Evolutionary conservation across 2,113 vertebrate species (phyloP).

Genomic region (Epinephelus moara): DNA sequence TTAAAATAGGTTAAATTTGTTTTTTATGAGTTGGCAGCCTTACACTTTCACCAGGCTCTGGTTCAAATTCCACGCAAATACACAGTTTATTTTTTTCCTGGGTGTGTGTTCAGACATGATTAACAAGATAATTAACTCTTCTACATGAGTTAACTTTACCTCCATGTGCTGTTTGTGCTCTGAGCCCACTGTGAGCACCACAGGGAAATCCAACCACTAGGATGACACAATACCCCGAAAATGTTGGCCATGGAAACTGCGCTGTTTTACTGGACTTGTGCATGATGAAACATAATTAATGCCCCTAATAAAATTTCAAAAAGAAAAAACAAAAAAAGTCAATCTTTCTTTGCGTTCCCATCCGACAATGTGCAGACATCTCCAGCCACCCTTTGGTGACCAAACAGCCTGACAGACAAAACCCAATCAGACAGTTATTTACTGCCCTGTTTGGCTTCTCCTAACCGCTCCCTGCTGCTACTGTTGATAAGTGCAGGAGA

Average conservation of each 20-base stretch:
- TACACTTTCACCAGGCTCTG: not conserved
- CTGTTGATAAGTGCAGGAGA: slow-evolving; percentile 37
- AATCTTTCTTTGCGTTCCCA: not conserved
- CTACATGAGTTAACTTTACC: slow-evolving; percentile 24
- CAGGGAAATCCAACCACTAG: slow-evolving; percentile 11
- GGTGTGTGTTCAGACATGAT: slow-evolving; percentile 11
- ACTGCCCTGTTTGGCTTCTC: slow-evolving; percentile 30
- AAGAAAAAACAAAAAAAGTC: not conserved
- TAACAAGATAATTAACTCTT: slow-evolving; percentile 32
- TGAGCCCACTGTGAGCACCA: slow-evolving; percentile 1
- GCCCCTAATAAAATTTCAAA: not conserved
- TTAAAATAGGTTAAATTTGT: slow-evolving; percentile 1
- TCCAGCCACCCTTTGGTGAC: slow-evolving; percentile 14
- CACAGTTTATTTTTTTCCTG: slow-evolving; percentile 1
- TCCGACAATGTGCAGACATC: slow-evolving; percentile 3
- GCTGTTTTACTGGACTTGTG: not conserved
- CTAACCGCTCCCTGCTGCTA: slow-evolving; percentile 33
- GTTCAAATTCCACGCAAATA: slow-evolving; percentile 4
- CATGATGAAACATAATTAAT: slow-evolving; percentile 31
- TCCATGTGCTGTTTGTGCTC: slow-evolving; percentile 27
- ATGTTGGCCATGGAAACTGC: slow-evolving; percentile 19
- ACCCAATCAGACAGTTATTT: slow-evolving; percentile 59
- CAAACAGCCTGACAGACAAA: slow-evolving; percentile 8
- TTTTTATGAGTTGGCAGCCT: slow-evolving; percentile 16
- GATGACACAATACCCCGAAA: slow-evolving; percentile 35